Base-by-base conservation (phyloP, 1,140 invertebrate genomes). In the Brachionus rubens region DNA sequence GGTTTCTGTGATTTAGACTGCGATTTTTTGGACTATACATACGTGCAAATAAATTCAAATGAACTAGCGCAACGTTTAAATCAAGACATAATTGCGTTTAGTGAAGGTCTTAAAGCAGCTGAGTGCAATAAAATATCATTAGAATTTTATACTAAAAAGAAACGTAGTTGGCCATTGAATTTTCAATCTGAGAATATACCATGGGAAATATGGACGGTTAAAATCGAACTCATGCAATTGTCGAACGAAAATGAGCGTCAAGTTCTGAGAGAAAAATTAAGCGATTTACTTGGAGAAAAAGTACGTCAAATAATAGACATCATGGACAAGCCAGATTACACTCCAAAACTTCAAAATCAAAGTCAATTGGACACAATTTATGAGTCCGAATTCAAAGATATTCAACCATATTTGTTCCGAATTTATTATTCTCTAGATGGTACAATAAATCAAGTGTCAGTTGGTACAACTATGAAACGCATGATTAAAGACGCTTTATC, bases 191-290 rank as follows among this genome's bases (percentile, higher is more conserved):
- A 96, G 81, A 91, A 90, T 80, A 92, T 94, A 80, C 92, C 94
- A 0, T 98, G 95, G 95, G 95, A 98, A 82, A 92, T 97, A 12
- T 98, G 94, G 95, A 96, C 92, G 21, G 88, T 98, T 0, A 90
- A 91, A 77, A 86, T 96, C 33, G 92, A 96, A 82, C 86, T 96
- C 9, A 90, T 94, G 14, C 90, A 91, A 78, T 85, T 94, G 30
- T 88, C 89, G 75, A 93, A 89, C 81, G 93, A 96, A 82, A 90
- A 92, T 82, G 93, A 96, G 80, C 86, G 93, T 77, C 91, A 93
- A 83, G 87, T 90, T 77, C 91, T 90, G 78, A 87, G 92, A 67
- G 93, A 96, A 82, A 92, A 91, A 82, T 89, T 97, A 40, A 92
- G 93, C 12, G 93, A 98, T 80, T 85, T 93, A 78, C 84, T 98